Conservation (phyloP, 2,113 vertebrate species). For the Amia ocellicauda region DNA sequence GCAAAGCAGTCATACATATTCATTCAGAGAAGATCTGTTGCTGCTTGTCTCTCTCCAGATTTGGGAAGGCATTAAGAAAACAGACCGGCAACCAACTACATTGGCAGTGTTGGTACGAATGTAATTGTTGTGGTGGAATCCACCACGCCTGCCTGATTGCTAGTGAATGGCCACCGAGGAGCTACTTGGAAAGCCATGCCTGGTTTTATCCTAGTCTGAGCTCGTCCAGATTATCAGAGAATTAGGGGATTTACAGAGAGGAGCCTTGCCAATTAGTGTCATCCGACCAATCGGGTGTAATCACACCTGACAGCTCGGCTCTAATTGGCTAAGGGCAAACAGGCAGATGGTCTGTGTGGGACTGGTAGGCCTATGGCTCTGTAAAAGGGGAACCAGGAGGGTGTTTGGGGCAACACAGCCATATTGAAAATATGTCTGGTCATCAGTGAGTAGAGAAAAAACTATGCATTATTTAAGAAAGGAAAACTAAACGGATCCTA, state of each 20-base stretch:
- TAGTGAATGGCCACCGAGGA: not conserved
- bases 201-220: not conserved
- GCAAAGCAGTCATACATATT: no score
- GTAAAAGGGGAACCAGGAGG: not conserved
- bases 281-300: conserved; percentile 1
- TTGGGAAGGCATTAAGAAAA: no score
- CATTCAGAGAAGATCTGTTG: no score
- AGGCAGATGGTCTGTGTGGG: not conserved
- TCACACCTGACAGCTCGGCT: not conserved
- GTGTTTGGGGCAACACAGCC: not conserved
- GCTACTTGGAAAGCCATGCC: not conserved
- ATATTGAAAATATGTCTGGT: not conserved
- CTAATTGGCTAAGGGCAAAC: not conserved
- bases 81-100: no score
- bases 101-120: no score
- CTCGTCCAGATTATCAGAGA: not conserved
- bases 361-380: not conserved
- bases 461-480: no score
- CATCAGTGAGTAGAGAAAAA: no score
- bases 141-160: not conserved
- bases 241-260: not conserved
- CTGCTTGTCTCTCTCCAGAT: no score
- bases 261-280: not conserved
- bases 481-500: no score
- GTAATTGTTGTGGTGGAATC: not conserved